Base-by-base conservation (phyloP, 2,888 invertebrate genomes). In the Himalopsyche anomala region DNA sequence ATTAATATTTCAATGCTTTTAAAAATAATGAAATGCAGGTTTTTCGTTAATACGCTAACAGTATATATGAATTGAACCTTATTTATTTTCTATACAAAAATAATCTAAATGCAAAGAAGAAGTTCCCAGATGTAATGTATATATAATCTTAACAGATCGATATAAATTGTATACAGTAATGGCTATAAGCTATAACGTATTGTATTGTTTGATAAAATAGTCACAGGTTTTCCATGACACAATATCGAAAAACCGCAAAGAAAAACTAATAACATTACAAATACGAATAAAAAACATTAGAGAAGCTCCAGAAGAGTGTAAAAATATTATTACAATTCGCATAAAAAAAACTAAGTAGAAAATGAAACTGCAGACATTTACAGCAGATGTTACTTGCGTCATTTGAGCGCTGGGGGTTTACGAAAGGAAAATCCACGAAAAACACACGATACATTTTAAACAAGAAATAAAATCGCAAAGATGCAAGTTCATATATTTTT, bases 341-440 rank as follows among this genome's bases (percentile, higher is more conserved):
- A 36, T 74, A 36, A 74, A 74, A 74, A 74, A 74, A 74, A 74
- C 74, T 74, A 74, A 74, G 38, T 74, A 38, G 74, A 74, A 74
- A 74, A 74, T 74, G 74, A 74, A 74, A 36, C 74, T 74, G 74
- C 74, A 74, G 74, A 74, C 74, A 74, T 74, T 74, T 36, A 74
- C 74, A 74, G 74, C 74, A 74, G 74, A 74, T 74, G 74, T 74
- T 74, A 12, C 74, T 74, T 74, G 74, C 74, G 74, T 36, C 36
- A 74, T 74, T 74, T 74, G 74, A 74, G 36, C 36, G 15, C 38
- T 12, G 38, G 74, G 74, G 36, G 74, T 36, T 38, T 0, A 11
- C 12, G 15, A 74, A 28, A 74, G 38, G 74, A 74, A 74, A 74
- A 74, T 38, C n/a, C 74, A 36, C 74, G 19, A 36, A 74, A 74